Base-by-base conservation (phyloP, 2,888 invertebrate genomes). In the Idaea straminata region DNA sequence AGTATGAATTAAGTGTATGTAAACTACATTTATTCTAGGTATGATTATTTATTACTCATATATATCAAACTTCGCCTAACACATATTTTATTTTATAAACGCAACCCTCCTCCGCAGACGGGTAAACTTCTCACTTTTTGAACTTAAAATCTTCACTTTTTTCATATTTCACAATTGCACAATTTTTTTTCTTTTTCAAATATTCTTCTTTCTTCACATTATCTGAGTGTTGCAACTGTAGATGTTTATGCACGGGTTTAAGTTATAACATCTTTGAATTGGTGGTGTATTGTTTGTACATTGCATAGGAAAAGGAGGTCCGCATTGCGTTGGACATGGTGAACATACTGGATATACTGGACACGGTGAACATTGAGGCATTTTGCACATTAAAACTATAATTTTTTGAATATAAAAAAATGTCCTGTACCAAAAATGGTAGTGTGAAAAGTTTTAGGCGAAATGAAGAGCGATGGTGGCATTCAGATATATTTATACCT, bases 211-310 rank as follows among this genome's bases (percentile, higher is more conserved):
- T 15, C 5, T 15, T n/a, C 35, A 92, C 86, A 91, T 84, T 47
- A 92, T 89, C 74, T 91, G 91, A n/a, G 91, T 92, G 66, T 88
- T 77, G 72, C 88, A 89, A 75, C 91, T 92, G 82, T 91, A 92
- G 72, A 92, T 90, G 69, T 92, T 91, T 77, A 92, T 91, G 76
- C 89, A 89, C 3, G 91, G 91, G 67, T 86, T 86, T 59, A 87
- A 79, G 35, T 82, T 80, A 66, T 81, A 83, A 65, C 78, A 76
- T 65, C 84, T 82, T 59, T 81, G 79, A 5, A 74, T 66, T 7
- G 83, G 82, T 1, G 84, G 83, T 5, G 75, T 68, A 61, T 70
- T 79, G 66, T 71, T 79, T n/a, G 80, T 74, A 69, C 82, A 86
- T 47, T 78, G 15, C 68, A 80, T 75, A 0, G 83, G 78, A 7